Evolutionary conservation across 1,140 invertebrate genomes (phyloP).

Genomic region (Triops cancriformis): DNA sequence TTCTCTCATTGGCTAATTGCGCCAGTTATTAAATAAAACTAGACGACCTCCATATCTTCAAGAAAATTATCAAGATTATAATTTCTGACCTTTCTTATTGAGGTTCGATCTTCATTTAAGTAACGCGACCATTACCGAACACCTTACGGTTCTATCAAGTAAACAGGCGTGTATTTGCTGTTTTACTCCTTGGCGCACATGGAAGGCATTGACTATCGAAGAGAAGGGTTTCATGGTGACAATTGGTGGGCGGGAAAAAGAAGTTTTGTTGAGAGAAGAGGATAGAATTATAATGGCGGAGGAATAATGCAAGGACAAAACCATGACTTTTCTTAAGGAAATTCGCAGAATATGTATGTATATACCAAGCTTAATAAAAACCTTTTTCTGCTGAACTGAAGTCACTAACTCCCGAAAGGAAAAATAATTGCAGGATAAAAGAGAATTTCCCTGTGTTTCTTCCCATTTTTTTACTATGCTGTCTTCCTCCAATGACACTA

Average conservation of each 20-base stretch:
- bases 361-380: neutral
- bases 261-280: neutral
- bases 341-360: neutral
- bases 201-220: conserved; percentile 21
- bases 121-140: neutral
- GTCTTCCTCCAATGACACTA: no score
- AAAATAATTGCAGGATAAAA: neutral
- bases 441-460: no score
- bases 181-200: conserved; percentile 24
- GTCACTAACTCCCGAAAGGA: neutral
- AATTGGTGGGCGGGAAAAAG: neutral
- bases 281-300: neutral
- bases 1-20: no score
- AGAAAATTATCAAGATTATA: no score
- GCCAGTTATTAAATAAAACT: no score
- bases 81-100: no score
- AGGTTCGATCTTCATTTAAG: no score
- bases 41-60: no score
- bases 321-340: neutral
- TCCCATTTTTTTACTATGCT: no score
- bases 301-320: neutral
- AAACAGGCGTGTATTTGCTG: conserved; percentile 16
- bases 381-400: neutral
- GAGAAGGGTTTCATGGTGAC: neutral
- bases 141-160: neutral